These are phyloP conservation scores for Sciaenops ocellatus DNA, from an alignment of 2,797 vertebrate species.

Conservation along the genomic window DNA sequence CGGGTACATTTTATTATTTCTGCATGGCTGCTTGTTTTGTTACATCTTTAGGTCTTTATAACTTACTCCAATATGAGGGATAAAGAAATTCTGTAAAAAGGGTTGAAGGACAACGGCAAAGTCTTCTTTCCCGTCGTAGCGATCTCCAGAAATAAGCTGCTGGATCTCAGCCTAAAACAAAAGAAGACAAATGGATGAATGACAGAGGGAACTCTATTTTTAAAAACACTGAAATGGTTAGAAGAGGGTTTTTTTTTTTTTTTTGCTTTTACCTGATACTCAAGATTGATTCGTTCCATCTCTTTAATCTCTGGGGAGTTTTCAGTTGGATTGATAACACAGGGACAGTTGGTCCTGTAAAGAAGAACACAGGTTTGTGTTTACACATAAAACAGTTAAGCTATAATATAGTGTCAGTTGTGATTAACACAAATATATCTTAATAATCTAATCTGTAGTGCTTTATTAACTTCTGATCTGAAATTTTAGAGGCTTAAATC, in stretches of 20 bases:
- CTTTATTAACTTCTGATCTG: not conserved
- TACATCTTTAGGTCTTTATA: not conserved
- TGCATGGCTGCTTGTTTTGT: not conserved
- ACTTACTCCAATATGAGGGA: slow-evolving; percentile 87
- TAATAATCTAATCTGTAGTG: not conserved
- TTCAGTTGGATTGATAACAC: slow-evolving; percentile 76
- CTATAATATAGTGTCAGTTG: not conserved
- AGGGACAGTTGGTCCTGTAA: slow-evolving; percentile 74
- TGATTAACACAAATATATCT: not conserved
- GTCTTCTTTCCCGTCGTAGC: slow-evolving; percentile 86
- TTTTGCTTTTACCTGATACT: slow-evolving; percentile 88
- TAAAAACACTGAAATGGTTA: not conserved
- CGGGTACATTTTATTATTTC: not conserved
- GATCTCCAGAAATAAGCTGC: slow-evolving; percentile 77
- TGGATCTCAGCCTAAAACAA: slow-evolving; percentile 69
- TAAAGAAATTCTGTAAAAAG: slow-evolving; percentile 85
- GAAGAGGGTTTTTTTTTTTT: not conserved
- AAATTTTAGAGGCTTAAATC: no score
- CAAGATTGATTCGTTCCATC: slow-evolving; percentile 86
- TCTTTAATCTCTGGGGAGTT: slow-evolving; percentile 84
- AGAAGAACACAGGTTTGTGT: slow-evolving; percentile 4
- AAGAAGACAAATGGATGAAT: not conserved
- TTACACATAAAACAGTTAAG: not conserved
- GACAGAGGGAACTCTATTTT: not conserved
- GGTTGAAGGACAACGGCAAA: slow-evolving; percentile 90